These are phyloP conservation scores for Ianthella basta DNA, from an alignment of 37 sponge, comb jelly and placozoan genomes.

Conservation along the genomic window DNA sequence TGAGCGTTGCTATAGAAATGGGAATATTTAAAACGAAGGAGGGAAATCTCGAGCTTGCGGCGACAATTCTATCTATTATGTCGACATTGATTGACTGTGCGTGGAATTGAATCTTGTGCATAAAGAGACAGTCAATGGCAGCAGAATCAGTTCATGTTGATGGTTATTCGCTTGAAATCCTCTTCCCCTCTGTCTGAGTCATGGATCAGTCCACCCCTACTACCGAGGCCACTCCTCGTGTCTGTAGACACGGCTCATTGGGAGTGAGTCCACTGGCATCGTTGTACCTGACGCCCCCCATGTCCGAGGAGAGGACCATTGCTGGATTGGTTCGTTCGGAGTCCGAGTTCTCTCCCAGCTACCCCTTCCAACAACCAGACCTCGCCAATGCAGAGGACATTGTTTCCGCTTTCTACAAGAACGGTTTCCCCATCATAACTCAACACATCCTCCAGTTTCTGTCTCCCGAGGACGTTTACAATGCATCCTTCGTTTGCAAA, in stretches of 20 bases:
- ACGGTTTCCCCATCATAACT: conserved; percentile 12
- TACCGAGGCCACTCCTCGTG: background rate
- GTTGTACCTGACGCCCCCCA: conserved; percentile 2
- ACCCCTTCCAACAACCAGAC: background rate
- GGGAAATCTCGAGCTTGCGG: background rate
- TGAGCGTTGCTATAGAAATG: too few species aligned
- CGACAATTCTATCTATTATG: too few species aligned
- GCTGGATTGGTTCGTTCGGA: too few species aligned
- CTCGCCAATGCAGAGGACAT: background rate
- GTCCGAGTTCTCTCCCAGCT: background rate
- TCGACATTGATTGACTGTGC: too few species aligned
- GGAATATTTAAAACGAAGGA: background rate
- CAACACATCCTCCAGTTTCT: conserved; percentile 10
- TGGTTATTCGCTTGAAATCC: too few species aligned
- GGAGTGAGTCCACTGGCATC: background rate
- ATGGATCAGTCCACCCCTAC: too few species aligned
- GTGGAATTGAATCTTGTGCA: too few species aligned
- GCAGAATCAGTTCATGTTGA: too few species aligned
- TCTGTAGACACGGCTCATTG: background rate
- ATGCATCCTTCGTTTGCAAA: conserved; percentile 15
- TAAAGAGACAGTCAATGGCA: too few species aligned
- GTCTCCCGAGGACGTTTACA: conserved; percentile 3
- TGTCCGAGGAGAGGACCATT: conserved; percentile 1
- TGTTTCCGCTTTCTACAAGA: background rate
- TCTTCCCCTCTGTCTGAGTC: too few species aligned